A percentile compares a stretch with the other conserved stretches of the same genome.
These are phyloP conservation scores for Oasisia sp. DNA, from an alignment of 2,888 invertebrate genomes.

Conservation along the genomic window DNA sequence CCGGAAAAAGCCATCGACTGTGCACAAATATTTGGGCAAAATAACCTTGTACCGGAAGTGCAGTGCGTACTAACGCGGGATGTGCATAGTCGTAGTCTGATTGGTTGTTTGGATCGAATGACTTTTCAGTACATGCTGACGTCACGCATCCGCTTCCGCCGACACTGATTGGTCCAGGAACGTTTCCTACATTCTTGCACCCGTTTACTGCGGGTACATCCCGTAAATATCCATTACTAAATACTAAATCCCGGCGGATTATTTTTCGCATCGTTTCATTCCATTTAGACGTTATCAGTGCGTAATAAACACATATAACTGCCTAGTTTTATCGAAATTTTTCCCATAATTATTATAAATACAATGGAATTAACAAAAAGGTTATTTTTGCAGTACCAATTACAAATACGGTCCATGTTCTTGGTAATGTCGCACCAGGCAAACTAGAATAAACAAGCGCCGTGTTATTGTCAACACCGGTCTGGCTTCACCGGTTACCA, in stretches of 20 bases:
- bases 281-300: neutral
- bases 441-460: neutral
- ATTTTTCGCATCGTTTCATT: neutral
- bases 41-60: neutral
- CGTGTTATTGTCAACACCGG: neutral
- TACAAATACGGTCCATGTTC: neutral
- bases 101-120: neutral
- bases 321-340: neutral
- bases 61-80: neutral
- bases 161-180: neutral
- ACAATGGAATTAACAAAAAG: neutral
- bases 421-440: neutral
- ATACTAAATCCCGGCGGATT: neutral
- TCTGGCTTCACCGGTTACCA: neutral
- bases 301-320: neutral
- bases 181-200: neutral
- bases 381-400: neutral
- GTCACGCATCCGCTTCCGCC: neutral
- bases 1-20: too few relatives aligned
- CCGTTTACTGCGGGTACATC: neutral
- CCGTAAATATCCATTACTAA: neutral
- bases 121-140: neutral
- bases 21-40: too few relatives aligned
- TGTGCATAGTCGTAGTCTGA: neutral
- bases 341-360: neutral